Base-by-base conservation (phyloP, 2,113 vertebrate species). In the Camelus dromedarius region DNA sequence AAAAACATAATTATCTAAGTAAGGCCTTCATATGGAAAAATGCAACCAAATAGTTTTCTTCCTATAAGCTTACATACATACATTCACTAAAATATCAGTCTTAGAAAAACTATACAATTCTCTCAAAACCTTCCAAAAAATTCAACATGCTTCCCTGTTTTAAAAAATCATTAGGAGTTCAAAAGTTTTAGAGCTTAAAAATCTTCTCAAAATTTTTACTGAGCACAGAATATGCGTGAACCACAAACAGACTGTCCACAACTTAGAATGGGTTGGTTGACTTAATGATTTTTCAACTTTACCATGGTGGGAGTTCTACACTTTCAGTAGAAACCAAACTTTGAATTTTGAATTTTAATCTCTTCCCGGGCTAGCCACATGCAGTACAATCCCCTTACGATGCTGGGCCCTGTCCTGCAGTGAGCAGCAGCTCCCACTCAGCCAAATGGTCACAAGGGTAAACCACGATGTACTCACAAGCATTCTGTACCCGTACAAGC, bases 81-180 rank as follows among this genome's bases (percentile, higher is more conserved):
- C 66, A 72, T 35, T 81, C 30, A 35, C 48, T 50, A 86, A 89
- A 85, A 80, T 8, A 73, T 14, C 10, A n/a, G 54, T 35, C 67
- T 54, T 72, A 82, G 26, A 95, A 95, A 83, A 91, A 7, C 46
- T 32, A 69, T 14, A 20, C 19, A 81, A 5, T 82, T 93, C 64
- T 88, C 42, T 62, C 93, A 95, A 81, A 82, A 70, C 46, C 18
- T 42, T 93, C 35, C 92, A 14, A 89, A 52, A 91, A 83, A 50
- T 48, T 48, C 16, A 93, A 35, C 26, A 67, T 88, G 2, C 11
- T 93, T 95, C 7, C 42, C 13, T 64, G n/a, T 86, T 83, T 83
- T 54, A 80, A 83, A 92, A 93, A 58, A 42, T 5, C 73, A 72
- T 7, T 28, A 62, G 87, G 11, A 75, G 5, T 50, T 93, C 48